These are phyloP conservation scores for Adoxophyes honmai DNA, from an alignment of 1,140 invertebrate genomes.

Conservation along the genomic window DNA sequence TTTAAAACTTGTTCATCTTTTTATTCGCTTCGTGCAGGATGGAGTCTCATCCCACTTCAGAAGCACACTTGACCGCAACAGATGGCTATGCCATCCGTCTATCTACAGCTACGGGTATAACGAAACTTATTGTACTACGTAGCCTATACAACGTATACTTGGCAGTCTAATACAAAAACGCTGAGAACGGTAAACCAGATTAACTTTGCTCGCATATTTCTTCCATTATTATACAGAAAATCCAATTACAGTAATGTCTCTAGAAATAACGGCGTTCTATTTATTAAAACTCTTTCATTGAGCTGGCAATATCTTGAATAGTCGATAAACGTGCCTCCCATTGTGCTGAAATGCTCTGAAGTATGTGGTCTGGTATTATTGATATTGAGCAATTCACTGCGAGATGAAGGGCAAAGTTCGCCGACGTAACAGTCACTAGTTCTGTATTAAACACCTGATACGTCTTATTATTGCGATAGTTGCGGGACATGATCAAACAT, in stretches of 20 bases:
- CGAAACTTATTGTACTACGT: not conserved
- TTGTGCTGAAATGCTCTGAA: conserved; percentile 3
- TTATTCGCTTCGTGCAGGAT: conserved; percentile 58
- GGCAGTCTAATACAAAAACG: no score
- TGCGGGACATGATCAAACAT: not conserved
- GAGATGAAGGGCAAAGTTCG: conserved; percentile 13
- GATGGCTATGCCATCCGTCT: conserved; percentile 41
- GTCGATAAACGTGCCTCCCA: conserved; percentile 13
- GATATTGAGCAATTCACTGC: conserved; percentile 10
- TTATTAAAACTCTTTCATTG: conserved; percentile 14
- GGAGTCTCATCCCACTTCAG: conserved; percentile 53
- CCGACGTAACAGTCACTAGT: conserved; percentile 6
- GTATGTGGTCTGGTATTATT: conserved; percentile 7
- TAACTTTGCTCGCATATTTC: no score
- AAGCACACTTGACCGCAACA: conserved; percentile 59
- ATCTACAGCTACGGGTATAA: conserved; percentile 16
- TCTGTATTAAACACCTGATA: conserved; percentile 13
- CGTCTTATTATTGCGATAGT: not conserved
- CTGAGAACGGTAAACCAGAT: no score
- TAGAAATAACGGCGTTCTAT: conserved; percentile 7
- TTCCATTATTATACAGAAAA: conserved; percentile 3
- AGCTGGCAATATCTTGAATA: conserved; percentile 12
- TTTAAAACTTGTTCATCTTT: conserved; percentile 31
- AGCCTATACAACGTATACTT: not conserved
- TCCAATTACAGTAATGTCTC: conserved; percentile 10